Conservation (phyloP, 2,797 vertebrate genomes). For the Tolypeutes matacus region DNA sequence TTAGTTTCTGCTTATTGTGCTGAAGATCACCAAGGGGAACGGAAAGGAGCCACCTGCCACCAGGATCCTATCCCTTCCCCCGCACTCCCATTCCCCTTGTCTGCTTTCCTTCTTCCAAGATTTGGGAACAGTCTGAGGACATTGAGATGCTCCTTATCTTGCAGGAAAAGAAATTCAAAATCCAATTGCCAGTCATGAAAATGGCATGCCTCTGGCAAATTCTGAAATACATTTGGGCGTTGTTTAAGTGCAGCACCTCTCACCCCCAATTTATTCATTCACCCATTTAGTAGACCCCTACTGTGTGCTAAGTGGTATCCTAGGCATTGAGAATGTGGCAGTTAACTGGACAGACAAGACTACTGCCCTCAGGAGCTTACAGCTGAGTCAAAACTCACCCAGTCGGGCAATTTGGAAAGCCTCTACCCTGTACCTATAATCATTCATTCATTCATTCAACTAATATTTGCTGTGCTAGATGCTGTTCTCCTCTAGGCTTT, state of each 20-base stretch:
- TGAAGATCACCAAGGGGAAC: conserved; percentile 72
- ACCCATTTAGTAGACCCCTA: fast-evolving
- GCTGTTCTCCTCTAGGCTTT: not conserved
- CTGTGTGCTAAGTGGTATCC: not conserved
- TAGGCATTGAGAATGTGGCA: not conserved
- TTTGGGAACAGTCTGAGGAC: not conserved
- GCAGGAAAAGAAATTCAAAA: conserved; percentile 1
- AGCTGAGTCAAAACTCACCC: not conserved
- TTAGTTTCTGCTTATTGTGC: conserved; percentile 80
- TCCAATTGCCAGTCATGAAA: not conserved
- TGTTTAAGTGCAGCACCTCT: not conserved
- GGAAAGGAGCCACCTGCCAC: conserved; percentile 61
- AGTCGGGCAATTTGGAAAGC: not conserved
- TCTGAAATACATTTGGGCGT: fast-evolving
- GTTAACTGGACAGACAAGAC: not conserved
- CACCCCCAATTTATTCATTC: fast-evolving
- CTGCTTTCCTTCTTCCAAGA: not conserved
- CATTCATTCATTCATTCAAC: not conserved
- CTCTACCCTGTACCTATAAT: not conserved
- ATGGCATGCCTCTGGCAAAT: not conserved
- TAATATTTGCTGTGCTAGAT: not conserved
- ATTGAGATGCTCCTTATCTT: not conserved
- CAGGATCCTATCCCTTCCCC: not conserved
- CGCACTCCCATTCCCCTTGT: not conserved
- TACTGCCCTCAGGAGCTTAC: not conserved